Evolutionary conservation across 2,797 vertebrate genomes (phyloP).

Genomic region (Tragelaphus eurycerus): DNA sequence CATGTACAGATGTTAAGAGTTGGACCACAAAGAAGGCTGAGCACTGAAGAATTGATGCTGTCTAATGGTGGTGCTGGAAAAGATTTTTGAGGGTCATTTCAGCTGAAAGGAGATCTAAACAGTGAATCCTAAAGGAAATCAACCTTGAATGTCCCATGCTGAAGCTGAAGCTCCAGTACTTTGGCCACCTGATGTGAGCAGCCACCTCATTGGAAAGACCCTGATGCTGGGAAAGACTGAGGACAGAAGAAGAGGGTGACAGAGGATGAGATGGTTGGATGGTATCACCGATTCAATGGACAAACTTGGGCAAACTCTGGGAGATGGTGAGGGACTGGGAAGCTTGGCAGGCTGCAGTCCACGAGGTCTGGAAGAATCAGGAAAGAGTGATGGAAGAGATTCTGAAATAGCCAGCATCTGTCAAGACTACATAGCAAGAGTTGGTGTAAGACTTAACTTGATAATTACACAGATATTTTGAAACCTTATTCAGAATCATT

Average conservation of each 20-base stretch:
- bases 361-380: neutral
- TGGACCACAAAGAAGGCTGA: neutral
- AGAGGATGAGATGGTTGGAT: neutral
- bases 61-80: neutral
- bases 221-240: neutral
- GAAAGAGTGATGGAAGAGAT: neutral
- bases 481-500: slow-evolving; percentile 16
- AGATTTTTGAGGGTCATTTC: neutral
- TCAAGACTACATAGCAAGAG: neutral
- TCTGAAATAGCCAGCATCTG: neutral
- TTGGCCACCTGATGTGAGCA: neutral
- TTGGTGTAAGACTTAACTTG: neutral
- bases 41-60: neutral
- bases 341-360: neutral
- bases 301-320: neutral
- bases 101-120: neutral
- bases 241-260: neutral
- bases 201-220: neutral
- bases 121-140: neutral
- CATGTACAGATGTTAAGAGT: neutral
- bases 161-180: neutral
- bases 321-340: neutral
- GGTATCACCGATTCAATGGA: neutral
- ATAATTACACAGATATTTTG: slow-evolving; percentile 27
- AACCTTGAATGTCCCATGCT: neutral